A percentile compares a stretch with the other conserved stretches of the same genome.
These are phyloP conservation scores for Rhamphomyia laevipes DNA, from an alignment of 2,888 invertebrate species.

Conservation along the genomic window DNA sequence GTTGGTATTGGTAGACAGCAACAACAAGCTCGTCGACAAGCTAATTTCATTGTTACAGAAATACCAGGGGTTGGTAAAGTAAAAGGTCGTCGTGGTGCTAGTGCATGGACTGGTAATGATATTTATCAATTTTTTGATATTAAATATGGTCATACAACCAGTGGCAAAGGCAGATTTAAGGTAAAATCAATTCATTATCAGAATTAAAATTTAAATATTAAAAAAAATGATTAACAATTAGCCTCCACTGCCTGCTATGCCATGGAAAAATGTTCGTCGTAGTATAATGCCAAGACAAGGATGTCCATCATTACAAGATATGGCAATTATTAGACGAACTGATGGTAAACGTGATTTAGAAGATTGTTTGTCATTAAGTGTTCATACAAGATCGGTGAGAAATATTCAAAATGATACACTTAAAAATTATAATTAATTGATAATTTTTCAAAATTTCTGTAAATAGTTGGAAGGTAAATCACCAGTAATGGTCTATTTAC, in stretches of 20 bases:
- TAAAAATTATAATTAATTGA: neutral
- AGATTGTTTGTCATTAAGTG: constrained; percentile 28
- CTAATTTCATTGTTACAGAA: constrained; percentile 5
- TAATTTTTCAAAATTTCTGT: neutral
- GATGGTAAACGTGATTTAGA: constrained; percentile 26
- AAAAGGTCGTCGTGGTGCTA: constrained; percentile 22
- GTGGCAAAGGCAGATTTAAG: constrained; percentile 25
- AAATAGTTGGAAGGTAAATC: constrained; percentile 21
- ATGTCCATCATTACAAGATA: constrained; percentile 29
- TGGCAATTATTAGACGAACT: constrained; percentile 17
- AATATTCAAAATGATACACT: neutral
- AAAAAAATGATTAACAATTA: constrained; percentile 9
- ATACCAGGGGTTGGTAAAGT: constrained; percentile 26
- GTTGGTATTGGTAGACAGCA: neutral
- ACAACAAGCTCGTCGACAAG: too few relatives aligned
- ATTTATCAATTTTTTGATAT: constrained; percentile 32
- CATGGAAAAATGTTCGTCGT: constrained; percentile 26
- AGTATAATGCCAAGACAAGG: constrained; percentile 23
- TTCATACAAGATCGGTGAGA: constrained; percentile 30
- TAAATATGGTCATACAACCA: constrained; percentile 28
- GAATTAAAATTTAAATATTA: neutral
- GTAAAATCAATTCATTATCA: constrained; percentile 15
- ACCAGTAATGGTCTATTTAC: constrained; percentile 39
- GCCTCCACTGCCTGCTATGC: constrained; percentile 23
- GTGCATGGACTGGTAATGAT: constrained; percentile 26